Base-by-base conservation (phyloP, 2,888 invertebrate species). In the Lasioglossum figueresi region DNA sequence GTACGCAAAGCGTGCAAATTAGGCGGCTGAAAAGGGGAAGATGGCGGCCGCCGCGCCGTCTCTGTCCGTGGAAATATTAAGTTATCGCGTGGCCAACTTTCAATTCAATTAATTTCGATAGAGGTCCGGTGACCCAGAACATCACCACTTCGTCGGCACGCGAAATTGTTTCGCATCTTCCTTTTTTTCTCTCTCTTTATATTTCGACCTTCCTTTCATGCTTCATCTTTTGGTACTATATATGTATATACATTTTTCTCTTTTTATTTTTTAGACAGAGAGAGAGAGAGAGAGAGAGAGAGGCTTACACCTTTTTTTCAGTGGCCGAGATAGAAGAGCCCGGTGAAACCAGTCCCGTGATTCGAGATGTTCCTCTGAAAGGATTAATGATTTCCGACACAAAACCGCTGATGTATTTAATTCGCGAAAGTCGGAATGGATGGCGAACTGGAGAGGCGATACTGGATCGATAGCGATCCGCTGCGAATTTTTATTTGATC, bases 1-100 rank as follows among this genome's bases (percentile, higher is more conserved):
- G 74, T 83, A 82, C 74, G 83, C 84, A 82, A 82, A 82, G 82
- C 84, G 83, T 84, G 78, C 70, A 84, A 84, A 84, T 84, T 84
- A 82, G 84, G 70, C 82, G 74, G 48, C 34, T 48, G 70, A 63
- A 63, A 84, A 40, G 52, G 37, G 66, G 14, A 66, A 66, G 14
- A 63, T 34, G 74, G 52, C 56, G 56, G 66, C n/a, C n/a, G 45
- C 34, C 52, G 76, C 40, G 59, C 6, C 40, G 76, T 4, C 40
- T 56, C 74, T 70, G 74, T 59, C 74, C 45, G 40, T 52, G 78
- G 83, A 83, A 83, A 84, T 84, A 78, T 83, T 75, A 84, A 84
- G 83, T 83, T 84, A 78, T 83, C 84, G 84, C 83, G 74, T 71
- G 78, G 83, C 83, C 59, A 83, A 83, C 84, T 84, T 84, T 83